These are phyloP conservation scores for Drosophila repleta DNA, from an alignment of 1,140 invertebrate genomes.

Conservation along the genomic window DNA sequence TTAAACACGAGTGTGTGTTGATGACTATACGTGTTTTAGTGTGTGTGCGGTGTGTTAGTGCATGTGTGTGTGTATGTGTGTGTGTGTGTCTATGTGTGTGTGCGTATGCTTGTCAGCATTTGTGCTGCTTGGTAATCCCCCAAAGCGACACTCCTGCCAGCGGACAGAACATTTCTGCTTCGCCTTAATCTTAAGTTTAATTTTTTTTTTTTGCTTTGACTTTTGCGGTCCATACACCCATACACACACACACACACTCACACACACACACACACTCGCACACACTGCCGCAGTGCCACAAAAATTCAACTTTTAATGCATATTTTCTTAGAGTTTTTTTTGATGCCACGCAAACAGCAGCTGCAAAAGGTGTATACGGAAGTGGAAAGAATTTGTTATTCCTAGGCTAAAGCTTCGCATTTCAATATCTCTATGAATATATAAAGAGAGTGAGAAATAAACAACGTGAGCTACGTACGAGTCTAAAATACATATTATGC, in stretches of 20 bases:
- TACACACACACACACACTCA: slow-evolving; percentile 1
- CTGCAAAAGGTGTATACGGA: neutral
- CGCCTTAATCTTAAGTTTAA: slow-evolving; percentile 77
- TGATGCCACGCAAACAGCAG: neutral
- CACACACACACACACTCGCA: neutral
- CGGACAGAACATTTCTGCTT: slow-evolving; percentile 47
- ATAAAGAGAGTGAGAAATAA: too few species aligned
- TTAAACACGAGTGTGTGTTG: slow-evolving; percentile 65
- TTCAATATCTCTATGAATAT: too few species aligned
- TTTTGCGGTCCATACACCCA: slow-evolving; percentile 46
- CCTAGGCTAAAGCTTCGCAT: too few species aligned
- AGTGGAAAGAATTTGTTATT: neutral
- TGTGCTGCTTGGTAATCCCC: slow-evolving; percentile 52
- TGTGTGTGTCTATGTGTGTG: slow-evolving; percentile 11
- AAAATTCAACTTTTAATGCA: slow-evolving; percentile 52
- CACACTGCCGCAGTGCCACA: neutral
- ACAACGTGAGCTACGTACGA: too few species aligned
- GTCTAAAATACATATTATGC: too few species aligned
- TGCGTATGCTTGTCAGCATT: slow-evolving; percentile 31
- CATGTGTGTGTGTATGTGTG: slow-evolving; percentile 14
- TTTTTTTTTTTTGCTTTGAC: slow-evolving; percentile 75
- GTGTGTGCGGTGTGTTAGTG: slow-evolving; percentile 36
- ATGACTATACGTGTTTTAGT: slow-evolving; percentile 22
- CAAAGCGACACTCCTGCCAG: slow-evolving; percentile 27
- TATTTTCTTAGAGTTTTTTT: slow-evolving; percentile 34